A percentile compares a stretch with the other conserved stretches of the same genome.
Evolutionary conservation across 2,888 invertebrate species (phyloP).

Genomic region (Dascillus cervinus): DNA sequence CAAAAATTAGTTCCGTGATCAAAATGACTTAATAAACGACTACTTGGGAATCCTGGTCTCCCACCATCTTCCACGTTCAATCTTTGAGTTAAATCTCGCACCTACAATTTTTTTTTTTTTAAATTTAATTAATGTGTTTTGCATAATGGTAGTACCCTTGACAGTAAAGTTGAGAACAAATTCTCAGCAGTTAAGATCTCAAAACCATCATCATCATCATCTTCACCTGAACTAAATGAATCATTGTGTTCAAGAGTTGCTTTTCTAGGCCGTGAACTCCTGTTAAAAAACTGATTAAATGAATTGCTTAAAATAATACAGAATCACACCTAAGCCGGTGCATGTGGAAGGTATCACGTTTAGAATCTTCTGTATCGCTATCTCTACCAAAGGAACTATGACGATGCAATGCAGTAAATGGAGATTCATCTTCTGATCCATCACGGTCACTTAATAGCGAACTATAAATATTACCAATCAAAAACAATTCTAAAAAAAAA

Average conservation of each 20-base stretch:
- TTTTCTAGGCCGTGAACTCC: slow-evolving; percentile 63
- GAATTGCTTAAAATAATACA: slow-evolving; percentile 5
- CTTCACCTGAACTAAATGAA: slow-evolving; percentile 82
- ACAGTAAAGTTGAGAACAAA: slow-evolving; percentile 77
- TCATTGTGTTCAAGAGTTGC: slow-evolving; percentile 64
- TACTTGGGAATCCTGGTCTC: slow-evolving; percentile 55
- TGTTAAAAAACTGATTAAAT: slow-evolving; percentile 26
- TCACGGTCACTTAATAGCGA: slow-evolving; percentile 61
- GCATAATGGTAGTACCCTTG: slow-evolving; percentile 54
- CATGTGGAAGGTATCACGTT: slow-evolving; percentile 48
- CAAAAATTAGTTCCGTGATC: slow-evolving; percentile 43
- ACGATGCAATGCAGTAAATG: slow-evolving; percentile 50
- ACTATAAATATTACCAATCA: slow-evolving; percentile 33
- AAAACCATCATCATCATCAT: slow-evolving; percentile 85
- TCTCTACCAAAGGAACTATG: slow-evolving; percentile 51
- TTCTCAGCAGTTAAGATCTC: slow-evolving; percentile 87
- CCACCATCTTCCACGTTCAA: slow-evolving; percentile 79
- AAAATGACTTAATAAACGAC: slow-evolving; percentile 51
- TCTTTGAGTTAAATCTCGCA: slow-evolving; percentile 75
- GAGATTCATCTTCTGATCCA: slow-evolving; percentile 57
- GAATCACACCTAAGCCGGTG: slow-evolving; percentile 55
- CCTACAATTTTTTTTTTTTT: slow-evolving; percentile 42
- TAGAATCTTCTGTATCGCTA: slow-evolving; percentile 51
- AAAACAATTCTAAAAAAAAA: not conserved
- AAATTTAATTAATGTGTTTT: not conserved